These are phyloP conservation scores for Cercocebus atys DNA, from an alignment of 2,113 vertebrate species.

Conservation along the genomic window DNA sequence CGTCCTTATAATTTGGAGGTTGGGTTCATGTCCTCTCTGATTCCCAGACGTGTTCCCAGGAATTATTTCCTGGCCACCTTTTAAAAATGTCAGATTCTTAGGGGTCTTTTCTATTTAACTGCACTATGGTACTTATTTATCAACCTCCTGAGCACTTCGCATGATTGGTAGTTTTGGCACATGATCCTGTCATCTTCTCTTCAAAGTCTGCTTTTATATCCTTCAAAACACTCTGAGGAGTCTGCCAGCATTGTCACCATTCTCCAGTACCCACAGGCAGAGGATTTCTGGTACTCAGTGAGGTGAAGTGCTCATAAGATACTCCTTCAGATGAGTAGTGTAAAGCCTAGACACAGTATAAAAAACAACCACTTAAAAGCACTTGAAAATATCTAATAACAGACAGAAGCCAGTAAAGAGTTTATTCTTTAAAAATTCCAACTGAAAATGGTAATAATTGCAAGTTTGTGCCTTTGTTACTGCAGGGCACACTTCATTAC, in stretches of 20 bases:
- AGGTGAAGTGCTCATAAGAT: neutral
- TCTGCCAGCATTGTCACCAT: no score
- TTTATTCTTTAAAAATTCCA: neutral
- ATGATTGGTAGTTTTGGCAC: neutral
- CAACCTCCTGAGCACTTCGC: neutral
- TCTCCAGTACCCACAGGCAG: neutral
- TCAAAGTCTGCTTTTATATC: neutral
- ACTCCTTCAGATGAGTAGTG: neutral
- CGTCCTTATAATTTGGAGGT: neutral
- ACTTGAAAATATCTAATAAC: neutral
- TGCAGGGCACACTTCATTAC: neutral
- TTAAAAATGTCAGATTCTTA: neutral
- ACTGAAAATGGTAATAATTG: neutral
- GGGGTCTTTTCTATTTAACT: neutral
- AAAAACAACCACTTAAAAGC: neutral
- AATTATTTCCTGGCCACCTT: neutral
- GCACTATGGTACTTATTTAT: neutral
- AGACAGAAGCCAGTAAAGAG: neutral
- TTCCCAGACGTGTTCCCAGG: neutral
- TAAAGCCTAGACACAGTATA: neutral
- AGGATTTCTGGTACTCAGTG: neutral
- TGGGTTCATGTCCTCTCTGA: neutral
- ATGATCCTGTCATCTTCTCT: neutral
- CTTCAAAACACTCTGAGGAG: neutral
- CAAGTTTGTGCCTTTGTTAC: neutral